Evolutionary conservation across 1,140 invertebrate species (phyloP), one percentile per base, ranked within the genome.

Genomic region (Heliconius nattereri): DNA sequence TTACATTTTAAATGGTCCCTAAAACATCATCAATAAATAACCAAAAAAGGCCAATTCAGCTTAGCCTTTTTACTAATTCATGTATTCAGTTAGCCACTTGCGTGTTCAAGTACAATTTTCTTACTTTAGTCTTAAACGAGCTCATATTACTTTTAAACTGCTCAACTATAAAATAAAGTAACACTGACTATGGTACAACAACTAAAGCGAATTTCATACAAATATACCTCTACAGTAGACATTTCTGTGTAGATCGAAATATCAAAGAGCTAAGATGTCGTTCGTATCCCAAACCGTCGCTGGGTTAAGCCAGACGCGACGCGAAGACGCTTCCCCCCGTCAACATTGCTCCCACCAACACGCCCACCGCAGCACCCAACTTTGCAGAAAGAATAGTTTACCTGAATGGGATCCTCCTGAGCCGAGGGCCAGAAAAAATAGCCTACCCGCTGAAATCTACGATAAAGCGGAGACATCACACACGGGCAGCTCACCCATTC

Each of bases 211-310:
- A 20, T 72, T 37, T 72, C 71, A 35, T 8, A 40, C 19, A 72
- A 72, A 37, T 72, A 40, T 72, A 72, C 5, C 5, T 71, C 23
- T 71, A 71, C 26, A 77, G 75, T 29, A 70, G 26, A 29, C 75
- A 29, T 81, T 74, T 81, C 73, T 71, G 60, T 71, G 76, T 81
- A 81, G 80, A 75, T 71, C 70, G 78, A 78, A 76, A 80, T 54
- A 71, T 54, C 52, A 78, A 78, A 83, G 29, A 71, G 72, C 40
- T 78, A 78, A 79, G 85, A 94, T 94, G 92, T 93, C 90, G 66
- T 94, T 94, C 88, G 89, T 94, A 75, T 94, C 92, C 16, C 92
- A 94, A 91, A 92, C 93, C 13, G 92, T 94, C 45, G 91, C 92
- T 13, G 90, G 91, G 45, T 83, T 93, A 84, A 93, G 90, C 76